These are phyloP conservation scores for Hephaestus fuliginosus DNA, from an alignment of 2,797 vertebrate genomes.

Conservation along the genomic window DNA sequence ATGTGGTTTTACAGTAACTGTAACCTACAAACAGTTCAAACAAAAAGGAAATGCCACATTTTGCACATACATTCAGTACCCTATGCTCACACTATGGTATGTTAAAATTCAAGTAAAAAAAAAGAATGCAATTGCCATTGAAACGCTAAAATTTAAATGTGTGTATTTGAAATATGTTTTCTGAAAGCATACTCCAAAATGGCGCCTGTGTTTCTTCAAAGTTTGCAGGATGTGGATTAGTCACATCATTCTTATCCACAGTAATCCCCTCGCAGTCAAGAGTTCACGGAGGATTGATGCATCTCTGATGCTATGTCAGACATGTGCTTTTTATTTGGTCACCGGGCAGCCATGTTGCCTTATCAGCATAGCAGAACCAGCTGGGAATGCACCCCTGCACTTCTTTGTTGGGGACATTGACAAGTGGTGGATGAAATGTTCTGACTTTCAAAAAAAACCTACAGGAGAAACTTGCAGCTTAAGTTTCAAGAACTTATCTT, in stretches of 20 bases:
- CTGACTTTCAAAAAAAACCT: slow-evolving; percentile 31
- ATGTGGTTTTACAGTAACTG: neutral
- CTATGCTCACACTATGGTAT: neutral
- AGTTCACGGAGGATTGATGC: slow-evolving; percentile 78
- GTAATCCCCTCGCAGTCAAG: slow-evolving; percentile 69
- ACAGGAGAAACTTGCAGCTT: neutral
- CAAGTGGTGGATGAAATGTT: slow-evolving; percentile 13
- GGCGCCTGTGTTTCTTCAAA: slow-evolving; percentile 45
- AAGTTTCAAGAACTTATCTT: slow-evolving; percentile 24
- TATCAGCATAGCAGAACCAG: slow-evolving; percentile 74
- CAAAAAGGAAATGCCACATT: neutral
- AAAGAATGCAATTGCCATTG: slow-evolving; percentile 15
- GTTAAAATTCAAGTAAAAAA: neutral
- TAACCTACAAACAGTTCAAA: neutral
- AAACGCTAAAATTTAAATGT: slow-evolving; percentile 1
- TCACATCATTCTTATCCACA: slow-evolving; percentile 63
- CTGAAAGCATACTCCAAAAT: slow-evolving; percentile 43
- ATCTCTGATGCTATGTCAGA: slow-evolving; percentile 72
- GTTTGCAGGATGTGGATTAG: slow-evolving; percentile 44
- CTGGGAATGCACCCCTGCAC: slow-evolving; percentile 66
- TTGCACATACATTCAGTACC: neutral
- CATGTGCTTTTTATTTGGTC: slow-evolving; percentile 82
- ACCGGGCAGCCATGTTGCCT: slow-evolving; percentile 65
- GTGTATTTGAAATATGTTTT: neutral
- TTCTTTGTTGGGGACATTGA: slow-evolving; percentile 48